Percentiles rank a stretch among this genome's conserved stretches.
phyloP scores from a whole-genome alignment of 1,140 invertebrate species.

The Pseudomyrmex gracilis region DNA sequence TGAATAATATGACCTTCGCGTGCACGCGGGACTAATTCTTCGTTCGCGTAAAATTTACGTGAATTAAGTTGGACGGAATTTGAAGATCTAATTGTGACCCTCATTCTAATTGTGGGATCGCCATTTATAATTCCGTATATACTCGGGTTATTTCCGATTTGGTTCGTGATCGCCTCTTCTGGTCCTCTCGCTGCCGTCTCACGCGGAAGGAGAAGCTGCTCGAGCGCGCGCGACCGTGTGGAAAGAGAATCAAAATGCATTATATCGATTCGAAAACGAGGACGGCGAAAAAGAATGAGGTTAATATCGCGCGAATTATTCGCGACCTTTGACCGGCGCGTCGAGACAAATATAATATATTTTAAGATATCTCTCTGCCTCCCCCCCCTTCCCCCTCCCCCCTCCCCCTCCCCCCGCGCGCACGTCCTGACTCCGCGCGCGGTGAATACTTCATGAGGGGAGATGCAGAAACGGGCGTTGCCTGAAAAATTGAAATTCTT shows the following conservation, averaged over 20 bases:
- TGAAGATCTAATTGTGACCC: slow-evolving; percentile 44
- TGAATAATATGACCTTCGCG: slow-evolving; percentile 9
- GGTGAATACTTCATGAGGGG: slow-evolving; percentile 71
- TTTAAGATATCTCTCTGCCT: slow-evolving; percentile 80
- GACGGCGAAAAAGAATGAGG: slow-evolving; percentile 40
- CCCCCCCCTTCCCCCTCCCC: too few relatives aligned
- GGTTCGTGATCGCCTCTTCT: slow-evolving; percentile 34
- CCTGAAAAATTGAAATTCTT: slow-evolving; percentile 83
- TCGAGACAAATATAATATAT: slow-evolving; percentile 83
- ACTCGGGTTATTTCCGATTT: slow-evolving; percentile 45
- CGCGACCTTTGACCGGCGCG: slow-evolving; percentile 79
- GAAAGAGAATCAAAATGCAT: slow-evolving; percentile 47
- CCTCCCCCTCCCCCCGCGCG: slow-evolving; percentile 54
- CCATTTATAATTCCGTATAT: slow-evolving; percentile 45
- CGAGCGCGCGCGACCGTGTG: background rate
- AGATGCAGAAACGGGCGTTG: slow-evolving; percentile 74
- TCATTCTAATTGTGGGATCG: slow-evolving; percentile 30
- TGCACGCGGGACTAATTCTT: background rate
- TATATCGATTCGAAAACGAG: slow-evolving; percentile 53
- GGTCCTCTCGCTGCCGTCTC: slow-evolving; percentile 5
- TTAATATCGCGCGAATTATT: slow-evolving; percentile 68
- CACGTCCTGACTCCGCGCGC: slow-evolving; percentile 59
- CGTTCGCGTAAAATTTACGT: slow-evolving; percentile 19
- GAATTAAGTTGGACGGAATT: slow-evolving; percentile 36
- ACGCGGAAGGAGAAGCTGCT: slow-evolving; percentile 39